phyloP scores from a whole-genome alignment of 2,888 invertebrate genomes.

The Apamea sordens region DNA sequence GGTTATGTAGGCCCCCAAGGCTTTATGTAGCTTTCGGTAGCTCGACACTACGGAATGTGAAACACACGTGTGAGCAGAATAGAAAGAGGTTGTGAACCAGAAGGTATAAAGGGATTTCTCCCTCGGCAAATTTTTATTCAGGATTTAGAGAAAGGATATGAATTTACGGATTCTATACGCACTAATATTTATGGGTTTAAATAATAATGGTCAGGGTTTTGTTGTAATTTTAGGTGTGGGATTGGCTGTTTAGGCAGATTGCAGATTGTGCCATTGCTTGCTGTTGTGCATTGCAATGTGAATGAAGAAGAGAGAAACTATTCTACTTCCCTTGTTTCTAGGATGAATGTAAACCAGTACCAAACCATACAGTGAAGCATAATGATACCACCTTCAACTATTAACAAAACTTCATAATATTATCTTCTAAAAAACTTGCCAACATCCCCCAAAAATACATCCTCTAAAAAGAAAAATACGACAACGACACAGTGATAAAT shows the following conservation, averaged over 20 bases:
- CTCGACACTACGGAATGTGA: conserved; percentile 75
- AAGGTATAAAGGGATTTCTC: conserved; percentile 64
- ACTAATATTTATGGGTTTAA: conserved; percentile 50
- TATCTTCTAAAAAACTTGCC: background rate
- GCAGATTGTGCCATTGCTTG: too few species aligned
- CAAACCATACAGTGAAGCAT: background rate
- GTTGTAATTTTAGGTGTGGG: conserved; percentile 14
- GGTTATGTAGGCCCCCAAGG: conserved; percentile 62
- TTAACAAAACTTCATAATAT: background rate
- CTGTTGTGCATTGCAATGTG: background rate
- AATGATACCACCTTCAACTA: background rate
- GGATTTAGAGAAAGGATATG: conserved; percentile 59
- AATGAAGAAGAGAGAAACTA: background rate
- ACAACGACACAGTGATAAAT: conserved; percentile 40
- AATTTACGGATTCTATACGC: conserved; percentile 59
- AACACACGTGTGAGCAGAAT: conserved; percentile 74
- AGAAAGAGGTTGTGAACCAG: conserved; percentile 66
- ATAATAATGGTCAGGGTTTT: conserved; percentile 49
- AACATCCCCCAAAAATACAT: background rate
- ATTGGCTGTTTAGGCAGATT: background rate
- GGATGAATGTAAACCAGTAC: background rate
- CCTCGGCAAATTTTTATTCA: conserved; percentile 64
- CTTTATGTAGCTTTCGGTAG: conserved; percentile 64
- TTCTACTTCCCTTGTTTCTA: background rate
- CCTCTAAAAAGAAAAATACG: conserved; percentile 33